Percentiles rank a stretch among this genome's conserved stretches.
These are phyloP conservation scores for Ichneumon xanthorius DNA, from an alignment of 2,888 invertebrate genomes.

Conservation along the genomic window DNA sequence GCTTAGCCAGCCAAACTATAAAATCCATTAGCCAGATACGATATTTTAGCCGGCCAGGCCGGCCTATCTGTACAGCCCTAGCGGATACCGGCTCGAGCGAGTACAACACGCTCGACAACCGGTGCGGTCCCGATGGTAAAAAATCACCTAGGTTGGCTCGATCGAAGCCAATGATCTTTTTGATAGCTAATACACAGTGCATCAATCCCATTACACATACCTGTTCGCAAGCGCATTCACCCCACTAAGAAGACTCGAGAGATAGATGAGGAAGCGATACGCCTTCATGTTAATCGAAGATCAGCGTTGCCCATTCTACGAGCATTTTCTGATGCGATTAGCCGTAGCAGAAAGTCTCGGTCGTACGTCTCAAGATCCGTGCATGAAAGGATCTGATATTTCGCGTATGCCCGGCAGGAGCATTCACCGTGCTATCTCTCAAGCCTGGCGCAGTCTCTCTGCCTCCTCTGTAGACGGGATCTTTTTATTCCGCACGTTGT, in stretches of 20 bases:
- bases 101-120: too few species aligned
- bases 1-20: too few species aligned
- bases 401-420: constrained; percentile 32
- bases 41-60: too few species aligned
- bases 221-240: too few species aligned
- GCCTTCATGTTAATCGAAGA: constrained; percentile 58
- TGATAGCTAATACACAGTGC: too few species aligned
- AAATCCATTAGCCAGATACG: too few species aligned
- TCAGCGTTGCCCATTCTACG: constrained; percentile 42
- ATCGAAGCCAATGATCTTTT: too few species aligned
- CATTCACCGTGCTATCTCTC: constrained; percentile 56
- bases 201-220: too few species aligned
- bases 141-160: too few species aligned
- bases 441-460: constrained; percentile 7
- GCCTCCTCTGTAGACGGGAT: constrained; percentile 32
- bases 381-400: constrained; percentile 60
- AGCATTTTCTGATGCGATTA: constrained; percentile 60
- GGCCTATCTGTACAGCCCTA: too few species aligned
- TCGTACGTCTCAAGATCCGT: constrained; percentile 38
- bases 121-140: too few species aligned
- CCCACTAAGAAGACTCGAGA: not conserved
- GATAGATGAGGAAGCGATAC: not conserved
- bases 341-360: constrained; percentile 44
- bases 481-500: constrained; percentile 59
- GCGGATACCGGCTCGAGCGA: too few species aligned